Conservation (phyloP, 1,140 invertebrate genomes). For the Lordiphosa mommai region DNA sequence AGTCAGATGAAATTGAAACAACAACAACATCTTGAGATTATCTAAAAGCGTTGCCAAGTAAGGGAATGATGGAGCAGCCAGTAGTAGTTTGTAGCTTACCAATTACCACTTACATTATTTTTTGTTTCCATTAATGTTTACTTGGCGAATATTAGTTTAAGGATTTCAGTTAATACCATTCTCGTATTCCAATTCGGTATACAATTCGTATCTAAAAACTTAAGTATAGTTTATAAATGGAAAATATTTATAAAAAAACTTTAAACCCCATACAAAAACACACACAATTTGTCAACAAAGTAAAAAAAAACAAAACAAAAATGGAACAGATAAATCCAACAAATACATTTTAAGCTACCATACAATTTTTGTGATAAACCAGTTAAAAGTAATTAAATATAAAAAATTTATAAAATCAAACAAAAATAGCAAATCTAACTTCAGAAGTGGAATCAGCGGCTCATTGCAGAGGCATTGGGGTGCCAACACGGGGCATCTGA, state of each 20-base stretch:
- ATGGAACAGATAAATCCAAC: conserved; percentile 30
- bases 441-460: no score
- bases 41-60: conserved; percentile 63
- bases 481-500: no score
- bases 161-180: conserved; percentile 19
- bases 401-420: conserved; percentile 48
- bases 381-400: conserved; percentile 53
- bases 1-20: conserved; percentile 47
- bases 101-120: conserved; percentile 17
- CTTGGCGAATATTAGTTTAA: conserved; percentile 72
- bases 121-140: conserved; percentile 30
- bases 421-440: not conserved
- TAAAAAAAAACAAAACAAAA: conserved; percentile 16
- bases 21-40: conserved; percentile 61
- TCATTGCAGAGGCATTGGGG: no score
- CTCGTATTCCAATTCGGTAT: conserved; percentile 45
- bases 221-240: conserved; percentile 41
- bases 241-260: conserved; percentile 41
- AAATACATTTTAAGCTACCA: conserved; percentile 56
- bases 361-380: conserved; percentile 72
- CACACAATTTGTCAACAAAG: conserved; percentile 34
- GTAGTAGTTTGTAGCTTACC: conserved; percentile 51
- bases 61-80: conserved; percentile 44
- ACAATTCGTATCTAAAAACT: conserved; percentile 29
- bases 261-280: conserved; percentile 6